A percentile compares a stretch with the other conserved stretches of the same genome.
Conservation (phyloP, 1,140 invertebrate species). For the Phymorhynchus buccinoides region DNA sequence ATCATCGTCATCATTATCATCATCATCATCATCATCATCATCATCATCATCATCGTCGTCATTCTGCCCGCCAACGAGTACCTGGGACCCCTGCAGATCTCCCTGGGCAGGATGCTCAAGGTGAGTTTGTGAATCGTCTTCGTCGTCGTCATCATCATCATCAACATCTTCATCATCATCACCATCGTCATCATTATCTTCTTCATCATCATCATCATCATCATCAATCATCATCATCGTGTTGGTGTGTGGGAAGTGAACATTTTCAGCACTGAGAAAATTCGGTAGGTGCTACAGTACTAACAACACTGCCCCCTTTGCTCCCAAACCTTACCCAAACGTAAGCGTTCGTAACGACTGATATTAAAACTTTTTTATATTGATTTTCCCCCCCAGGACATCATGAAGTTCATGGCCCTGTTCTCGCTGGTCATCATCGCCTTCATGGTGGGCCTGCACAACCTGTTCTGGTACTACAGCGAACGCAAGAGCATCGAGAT, state of each 20-base stretch:
- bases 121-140: too few relatives aligned
- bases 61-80: constrained; percentile 66
- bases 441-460: constrained; percentile 68
- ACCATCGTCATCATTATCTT: constrained; percentile 11
- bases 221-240: too few relatives aligned
- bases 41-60: constrained; percentile 66
- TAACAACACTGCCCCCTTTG: too few relatives aligned
- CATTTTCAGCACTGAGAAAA: too few relatives aligned
- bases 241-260: too few relatives aligned
- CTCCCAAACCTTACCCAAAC: too few relatives aligned
- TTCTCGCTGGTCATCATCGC: constrained; percentile 63
- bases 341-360: too few relatives aligned
- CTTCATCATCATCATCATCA: too few relatives aligned
- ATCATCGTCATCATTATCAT: constrained; percentile 29
- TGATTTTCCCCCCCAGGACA: constrained; percentile 55
- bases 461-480: constrained; percentile 70
- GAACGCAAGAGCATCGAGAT: constrained; percentile 54
- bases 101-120: constrained; percentile 68
- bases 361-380: too few relatives aligned
- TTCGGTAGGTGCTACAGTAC: too few relatives aligned
- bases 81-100: constrained; percentile 68
- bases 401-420: constrained; percentile 63
- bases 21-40: constrained; percentile 69
- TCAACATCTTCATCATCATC: not conserved
- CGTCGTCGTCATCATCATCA: constrained; percentile 9